phyloP scores from a whole-genome alignment of 2,888 invertebrate genomes.

The Lomographa bimaculata region DNA sequence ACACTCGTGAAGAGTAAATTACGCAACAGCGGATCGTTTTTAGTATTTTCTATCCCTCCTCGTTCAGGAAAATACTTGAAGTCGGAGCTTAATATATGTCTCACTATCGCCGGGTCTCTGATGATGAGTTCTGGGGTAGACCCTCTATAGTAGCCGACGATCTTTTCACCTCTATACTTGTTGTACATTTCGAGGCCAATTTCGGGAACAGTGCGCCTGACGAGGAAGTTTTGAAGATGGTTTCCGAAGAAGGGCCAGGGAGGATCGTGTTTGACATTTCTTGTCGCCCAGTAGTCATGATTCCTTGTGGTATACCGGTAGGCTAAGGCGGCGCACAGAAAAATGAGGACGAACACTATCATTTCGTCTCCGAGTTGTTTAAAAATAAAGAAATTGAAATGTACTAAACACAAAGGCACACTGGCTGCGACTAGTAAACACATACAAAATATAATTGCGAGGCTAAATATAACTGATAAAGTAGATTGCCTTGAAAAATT shows the following conservation, averaged over 20 bases:
- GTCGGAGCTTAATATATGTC: slow-evolving; percentile 39
- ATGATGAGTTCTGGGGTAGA: slow-evolving; percentile 41
- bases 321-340: slow-evolving; percentile 8
- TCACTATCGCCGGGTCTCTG: slow-evolving; percentile 46
- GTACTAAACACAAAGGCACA: too few relatives aligned
- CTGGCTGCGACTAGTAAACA: too few relatives aligned
- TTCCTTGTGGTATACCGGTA: slow-evolving; percentile 26
- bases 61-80: slow-evolving; percentile 43
- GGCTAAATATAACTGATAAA: too few relatives aligned
- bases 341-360: slow-evolving; percentile 14
- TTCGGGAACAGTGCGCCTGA: slow-evolving; percentile 16
- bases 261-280: slow-evolving; percentile 26
- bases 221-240: slow-evolving; percentile 25
- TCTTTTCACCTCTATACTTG: slow-evolving; percentile 40
- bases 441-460: too few relatives aligned
- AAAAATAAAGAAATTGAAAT: too few relatives aligned
- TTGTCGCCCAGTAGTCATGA: slow-evolving; percentile 31
- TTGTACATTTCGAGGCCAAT: slow-evolving; percentile 33
- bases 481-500: too few relatives aligned
- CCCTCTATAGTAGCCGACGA: slow-evolving; percentile 43
- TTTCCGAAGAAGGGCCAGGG: slow-evolving; percentile 34
- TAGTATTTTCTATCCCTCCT: slow-evolving; percentile 35
- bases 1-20: slow-evolving; percentile 51
- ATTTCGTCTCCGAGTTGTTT: slow-evolving; percentile 6
- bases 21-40: slow-evolving; percentile 43